These are phyloP conservation scores for Anastrepha ludens DNA, from an alignment of 1,140 invertebrate genomes.

Conservation along the genomic window DNA sequence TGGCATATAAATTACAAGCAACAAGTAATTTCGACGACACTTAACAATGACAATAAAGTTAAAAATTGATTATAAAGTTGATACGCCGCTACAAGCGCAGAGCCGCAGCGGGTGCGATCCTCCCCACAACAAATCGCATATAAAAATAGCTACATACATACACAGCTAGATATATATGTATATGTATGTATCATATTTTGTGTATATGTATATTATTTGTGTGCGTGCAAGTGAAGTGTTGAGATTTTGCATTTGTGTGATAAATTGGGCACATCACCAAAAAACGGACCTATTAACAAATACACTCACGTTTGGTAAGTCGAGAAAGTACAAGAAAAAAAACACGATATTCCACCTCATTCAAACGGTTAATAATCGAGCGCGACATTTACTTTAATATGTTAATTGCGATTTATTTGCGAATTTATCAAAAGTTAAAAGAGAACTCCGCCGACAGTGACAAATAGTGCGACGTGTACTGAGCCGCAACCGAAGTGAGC, in stretches of 20 bases:
- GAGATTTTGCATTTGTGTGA: too few relatives aligned
- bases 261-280: not conserved
- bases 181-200: not conserved
- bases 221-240: too few relatives aligned
- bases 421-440: constrained; percentile 44
- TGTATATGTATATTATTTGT: too few relatives aligned
- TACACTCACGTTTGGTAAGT: constrained; percentile 23
- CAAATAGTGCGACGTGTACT: not conserved
- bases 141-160: not conserved
- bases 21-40: constrained; percentile 67
- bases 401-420: constrained; percentile 43
- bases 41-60: constrained; percentile 69
- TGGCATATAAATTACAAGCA: constrained; percentile 70
- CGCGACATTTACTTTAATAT: not conserved
- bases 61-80: constrained; percentile 53
- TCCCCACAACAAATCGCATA: not conserved
- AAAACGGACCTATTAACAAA: not conserved
- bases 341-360: not conserved
- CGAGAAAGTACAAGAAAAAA: not conserved
- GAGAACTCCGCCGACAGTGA: constrained; percentile 32
- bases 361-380: constrained; percentile 21
- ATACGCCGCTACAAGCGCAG: not conserved
- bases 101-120: not conserved
- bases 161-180: not conserved
- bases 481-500: not conserved